phyloP scores from a whole-genome alignment of 1,140 invertebrate species.

The Colletes latitarsis region DNA sequence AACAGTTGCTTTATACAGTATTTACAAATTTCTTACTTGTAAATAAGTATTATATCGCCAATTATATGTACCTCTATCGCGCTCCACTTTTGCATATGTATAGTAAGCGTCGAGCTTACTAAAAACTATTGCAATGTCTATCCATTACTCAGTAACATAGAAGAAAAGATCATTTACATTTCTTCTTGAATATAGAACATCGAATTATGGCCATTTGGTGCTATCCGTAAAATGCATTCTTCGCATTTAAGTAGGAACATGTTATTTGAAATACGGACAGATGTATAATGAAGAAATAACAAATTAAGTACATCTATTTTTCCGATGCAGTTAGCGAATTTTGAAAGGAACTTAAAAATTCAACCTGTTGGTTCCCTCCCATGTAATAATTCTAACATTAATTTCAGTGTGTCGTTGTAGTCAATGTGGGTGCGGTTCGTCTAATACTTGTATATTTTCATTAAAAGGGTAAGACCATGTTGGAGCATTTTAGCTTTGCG shows the following conservation, averaged over 20 bases:
- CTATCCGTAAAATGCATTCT: conserved; percentile 32
- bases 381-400: neutral
- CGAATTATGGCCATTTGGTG: conserved; percentile 42
- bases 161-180: conserved; percentile 10
- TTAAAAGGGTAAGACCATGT: neutral
- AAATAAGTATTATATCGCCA: conserved; percentile 55
- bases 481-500: conserved; percentile 59
- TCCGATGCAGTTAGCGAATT: neutral
- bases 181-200: conserved; percentile 8
- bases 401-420: neutral
- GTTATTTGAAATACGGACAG: conserved; percentile 34
- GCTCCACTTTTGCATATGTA: neutral
- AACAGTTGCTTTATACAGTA: conserved; percentile 79
- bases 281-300: neutral
- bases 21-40: conserved; percentile 74
- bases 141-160: conserved; percentile 16
- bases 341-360: conserved; percentile 10
- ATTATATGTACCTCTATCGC: conserved; percentile 32
- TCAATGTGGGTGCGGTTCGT: neutral
- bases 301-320: conserved; percentile 42
- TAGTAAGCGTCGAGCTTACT: neutral
- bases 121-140: conserved; percentile 33
- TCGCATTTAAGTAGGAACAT: conserved; percentile 51
- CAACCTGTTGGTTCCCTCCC: neutral
- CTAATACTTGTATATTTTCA: neutral